phyloP scores from a whole-genome alignment of 2,113 vertebrate genomes.

The Pogona vitticeps region DNA sequence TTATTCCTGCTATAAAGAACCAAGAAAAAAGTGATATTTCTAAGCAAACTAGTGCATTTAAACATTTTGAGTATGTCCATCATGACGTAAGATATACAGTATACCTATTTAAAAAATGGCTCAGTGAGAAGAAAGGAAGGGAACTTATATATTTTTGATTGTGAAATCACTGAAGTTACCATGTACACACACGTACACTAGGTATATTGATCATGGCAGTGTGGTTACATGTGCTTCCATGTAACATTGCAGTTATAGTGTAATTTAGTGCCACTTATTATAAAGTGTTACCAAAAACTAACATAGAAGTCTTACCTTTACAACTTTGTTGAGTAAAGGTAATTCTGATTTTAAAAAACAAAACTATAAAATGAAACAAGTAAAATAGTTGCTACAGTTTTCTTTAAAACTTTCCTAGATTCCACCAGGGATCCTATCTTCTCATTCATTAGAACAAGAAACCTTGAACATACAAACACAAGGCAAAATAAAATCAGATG shows the following conservation, averaged over 20 bases:
- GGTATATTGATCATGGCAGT: constrained; percentile 73
- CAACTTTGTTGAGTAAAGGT: constrained; percentile 65
- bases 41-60: constrained; percentile 70
- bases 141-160: constrained; percentile 80
- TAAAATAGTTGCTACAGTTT: constrained; percentile 54
- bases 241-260: constrained; percentile 84
- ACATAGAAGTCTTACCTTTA: constrained; percentile 71
- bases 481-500: constrained; percentile 52
- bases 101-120: constrained; percentile 63
- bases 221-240: constrained; percentile 83
- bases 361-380: constrained; percentile 49
- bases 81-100: constrained; percentile 69
- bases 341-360: constrained; percentile 69
- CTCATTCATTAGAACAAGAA: constrained; percentile 65
- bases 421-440: constrained; percentile 60
- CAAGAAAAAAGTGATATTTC: constrained; percentile 68
- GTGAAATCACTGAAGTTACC: constrained; percentile 78
- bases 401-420: constrained; percentile 49
- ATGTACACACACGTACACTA: constrained; percentile 79
- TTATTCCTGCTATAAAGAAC: constrained; percentile 65
- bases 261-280: constrained; percentile 87
- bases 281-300: constrained; percentile 82
- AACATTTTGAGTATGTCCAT: constrained; percentile 79
- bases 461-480: constrained; percentile 60
- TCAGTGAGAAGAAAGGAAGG: constrained; percentile 72